Base-by-base conservation (phyloP, 2,888 invertebrate species). In the Eristalis tenax region DNA sequence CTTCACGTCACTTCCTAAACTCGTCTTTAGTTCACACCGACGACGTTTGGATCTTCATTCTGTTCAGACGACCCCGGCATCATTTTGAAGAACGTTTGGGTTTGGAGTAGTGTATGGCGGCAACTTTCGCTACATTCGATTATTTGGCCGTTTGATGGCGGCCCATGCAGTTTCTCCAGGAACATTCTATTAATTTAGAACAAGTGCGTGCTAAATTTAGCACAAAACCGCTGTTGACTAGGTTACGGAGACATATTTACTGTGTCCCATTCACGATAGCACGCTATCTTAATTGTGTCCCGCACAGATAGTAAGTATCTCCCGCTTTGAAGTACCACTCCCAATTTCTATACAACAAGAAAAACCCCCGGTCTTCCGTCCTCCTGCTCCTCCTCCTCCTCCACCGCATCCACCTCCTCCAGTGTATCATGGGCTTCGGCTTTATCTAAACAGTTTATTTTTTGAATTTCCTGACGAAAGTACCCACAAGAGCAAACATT, bases 371-470 rank as follows among this genome's bases (percentile, higher is more conserved):
- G 1, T n/a, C 43, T 43, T 43, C 50, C 1, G 6, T n/a, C n/a
- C 43, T 6, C n/a, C 4, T n/a, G n/a, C 43, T 15, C 43, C n/a
- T 6, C 13, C 43, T 1, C 6, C 43, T 6, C 57, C 3, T 11
- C 22, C 13, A 4, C n/a, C n/a, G n/a, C n/a, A n/a, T 6, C 13
- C 43, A 0, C 6, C 43, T 6, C 57, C 3, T 11, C 22, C 13
- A 4, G 35, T 5, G 26, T n/a, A 32, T 64, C 64, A 35, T 18
- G n/a, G n/a, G 3, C 28, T 4, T 23, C 57, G 56, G 3, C 59
- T 59, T 56, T 71, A 71, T 79, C 57, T 40, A 73, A 80, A 73
- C 66, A 73, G 22, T 32, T 78, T 66, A 32, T 32, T 80, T 66
- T 73, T 50, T 68, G 59, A 64, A 64, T 59, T 28, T n/a, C 40